Conservation (phyloP, 2,797 vertebrate genomes). For the Labeo calbasu region DNA sequence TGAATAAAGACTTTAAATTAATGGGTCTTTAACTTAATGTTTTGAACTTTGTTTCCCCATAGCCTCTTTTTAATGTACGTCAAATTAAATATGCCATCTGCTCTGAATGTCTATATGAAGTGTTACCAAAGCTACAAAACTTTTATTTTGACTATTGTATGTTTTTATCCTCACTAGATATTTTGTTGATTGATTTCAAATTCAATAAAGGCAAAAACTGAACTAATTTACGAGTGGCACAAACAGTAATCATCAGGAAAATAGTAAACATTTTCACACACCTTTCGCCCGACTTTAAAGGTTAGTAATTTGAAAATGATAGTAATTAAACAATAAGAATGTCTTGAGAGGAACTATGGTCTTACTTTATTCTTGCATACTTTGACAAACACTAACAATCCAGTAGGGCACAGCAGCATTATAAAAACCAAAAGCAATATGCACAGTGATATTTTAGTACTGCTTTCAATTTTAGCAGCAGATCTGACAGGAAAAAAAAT, state of each 20-base stretch:
- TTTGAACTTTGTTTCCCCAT: too few species aligned
- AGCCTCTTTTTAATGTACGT: background rate
- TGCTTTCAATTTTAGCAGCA: background rate
- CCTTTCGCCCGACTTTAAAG: too few species aligned
- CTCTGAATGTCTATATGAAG: background rate
- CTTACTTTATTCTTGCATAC: slow-evolving; percentile 8
- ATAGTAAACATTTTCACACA: too few species aligned
- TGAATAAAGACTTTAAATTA: background rate
- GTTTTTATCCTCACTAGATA: background rate
- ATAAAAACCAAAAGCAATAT: background rate
- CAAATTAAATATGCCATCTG: background rate
- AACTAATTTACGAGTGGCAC: background rate
- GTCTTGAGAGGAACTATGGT: background rate
- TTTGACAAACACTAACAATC: slow-evolving; percentile 16
- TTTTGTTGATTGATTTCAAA: background rate
- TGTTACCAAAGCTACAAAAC: slow-evolving; percentile 14
- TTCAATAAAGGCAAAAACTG: slow-evolving; percentile 10
- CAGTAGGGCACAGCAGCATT: background rate
- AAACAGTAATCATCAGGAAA: too few species aligned
- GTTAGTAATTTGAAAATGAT: background rate
- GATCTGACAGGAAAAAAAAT: background rate
- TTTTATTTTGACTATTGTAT: slow-evolving; percentile 1
- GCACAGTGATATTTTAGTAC: background rate
- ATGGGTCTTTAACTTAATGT: background rate
- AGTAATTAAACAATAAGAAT: background rate